Percentiles rank a stretch among this genome's conserved stretches.
Evolutionary conservation across 1,140 invertebrate genomes (phyloP).

Genomic region (Drosophila arawakana): DNA sequence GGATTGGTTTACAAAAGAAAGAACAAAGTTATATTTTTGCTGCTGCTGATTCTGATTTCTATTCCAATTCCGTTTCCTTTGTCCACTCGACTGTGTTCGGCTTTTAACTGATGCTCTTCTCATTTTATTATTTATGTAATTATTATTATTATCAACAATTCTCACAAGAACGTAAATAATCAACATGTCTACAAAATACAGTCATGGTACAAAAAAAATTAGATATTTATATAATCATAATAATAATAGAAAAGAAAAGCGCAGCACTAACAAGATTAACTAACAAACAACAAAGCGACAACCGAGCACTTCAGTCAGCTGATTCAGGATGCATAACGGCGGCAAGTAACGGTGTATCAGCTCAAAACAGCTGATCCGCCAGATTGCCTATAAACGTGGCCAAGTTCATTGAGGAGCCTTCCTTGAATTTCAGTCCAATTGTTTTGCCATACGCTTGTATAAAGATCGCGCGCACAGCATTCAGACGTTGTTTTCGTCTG

Average conservation of each 20-base stretch:
- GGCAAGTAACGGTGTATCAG: neutral
- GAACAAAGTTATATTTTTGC: constrained; percentile 18
- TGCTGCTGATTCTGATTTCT: constrained; percentile 10
- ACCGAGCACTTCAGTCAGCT: constrained; percentile 26
- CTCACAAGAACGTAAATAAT: constrained; percentile 71
- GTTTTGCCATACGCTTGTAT: constrained; percentile 82
- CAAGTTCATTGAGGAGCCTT: constrained; percentile 78
- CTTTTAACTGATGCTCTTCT: neutral
- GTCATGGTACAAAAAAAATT: constrained; percentile 58
- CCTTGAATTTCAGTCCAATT: constrained; percentile 84
- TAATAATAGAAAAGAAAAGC: constrained; percentile 2
- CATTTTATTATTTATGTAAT: constrained; percentile 24
- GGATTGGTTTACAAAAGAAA: neutral
- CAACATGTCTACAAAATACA: constrained; percentile 69
- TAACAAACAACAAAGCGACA: constrained; percentile 61
- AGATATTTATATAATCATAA: no score
- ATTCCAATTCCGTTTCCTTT: neutral
- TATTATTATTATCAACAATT: constrained; percentile 60
- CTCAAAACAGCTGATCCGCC: constrained; percentile 73
- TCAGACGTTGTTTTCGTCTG: constrained; percentile 86
- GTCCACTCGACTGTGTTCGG: neutral
- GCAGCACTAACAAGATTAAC: constrained; percentile 70
- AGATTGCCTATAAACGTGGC: constrained; percentile 77
- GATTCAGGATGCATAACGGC: constrained; percentile 22
- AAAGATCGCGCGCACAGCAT: constrained; percentile 83